Base-by-base conservation (phyloP, 1,140 invertebrate genomes). In the Cydia fagiglandana region DNA sequence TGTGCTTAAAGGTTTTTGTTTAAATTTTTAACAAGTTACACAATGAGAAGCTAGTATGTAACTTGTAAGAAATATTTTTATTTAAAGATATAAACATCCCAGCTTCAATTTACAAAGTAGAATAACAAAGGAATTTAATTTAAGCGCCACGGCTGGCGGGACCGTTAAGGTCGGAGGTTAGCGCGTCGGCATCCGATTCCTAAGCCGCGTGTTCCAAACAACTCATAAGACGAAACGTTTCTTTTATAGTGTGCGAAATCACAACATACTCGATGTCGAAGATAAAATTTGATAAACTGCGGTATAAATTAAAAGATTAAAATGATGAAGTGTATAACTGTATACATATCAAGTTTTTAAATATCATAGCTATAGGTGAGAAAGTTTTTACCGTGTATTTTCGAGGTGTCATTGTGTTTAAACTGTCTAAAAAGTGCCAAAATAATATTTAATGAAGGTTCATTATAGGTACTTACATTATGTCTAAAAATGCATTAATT, bases 141-240 rank as follows among this genome's bases (percentile, higher is more conserved):
- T 45, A 70, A 38, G 66, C 66, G 66, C 66, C 66, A 34, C 30
- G 38, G n/a, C 66, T 41, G 66, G 66, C 66, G 34, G 28, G 66
- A n/a, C 66, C 66, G 66, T 70, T 70, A 70, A 70, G 66, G 66
- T 70, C 34, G 66, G 17, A 70, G 66, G 66, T 70, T 70, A 70
- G 66, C 66, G 64, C 64, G 28, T 61, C 66, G 66, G 66, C 66
- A 70, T 70, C 34, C n/a, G 64, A 68, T n/a, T n/a, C n/a, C n/a
- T n/a, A n/a, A n/a, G 66, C 34, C 66, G 17, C 66, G 17, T 70
- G 34, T 38, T 70, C 66, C 66, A 6, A 41, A 38, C 66, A 45
- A 38, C 20, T 70, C 34, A 38, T 68, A 68, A 34, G 66, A 34
- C 30, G 15, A 70, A 34, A 41, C 13, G 66, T 70, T 41, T 20